Conservation (phyloP, 2,113 vertebrate genomes). For the Castor canadensis region DNA sequence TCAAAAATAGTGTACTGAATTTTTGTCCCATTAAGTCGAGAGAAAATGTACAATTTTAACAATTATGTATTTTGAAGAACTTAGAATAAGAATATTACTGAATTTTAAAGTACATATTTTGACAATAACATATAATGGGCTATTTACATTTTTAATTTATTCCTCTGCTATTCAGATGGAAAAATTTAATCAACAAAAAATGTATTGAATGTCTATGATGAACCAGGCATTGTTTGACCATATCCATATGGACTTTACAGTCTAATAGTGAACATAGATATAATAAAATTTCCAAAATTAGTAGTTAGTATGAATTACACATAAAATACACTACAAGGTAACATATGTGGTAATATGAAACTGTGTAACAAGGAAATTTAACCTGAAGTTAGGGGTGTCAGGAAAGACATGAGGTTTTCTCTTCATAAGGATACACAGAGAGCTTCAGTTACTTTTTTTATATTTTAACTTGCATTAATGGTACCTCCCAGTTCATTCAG, state of each 20-base stretch:
- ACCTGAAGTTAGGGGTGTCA: background rate
- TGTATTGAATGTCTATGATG: background rate
- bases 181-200: slow-evolving; percentile 12
- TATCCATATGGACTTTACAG: background rate
- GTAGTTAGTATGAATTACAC: background rate
- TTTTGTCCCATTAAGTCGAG: background rate
- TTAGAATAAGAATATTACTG: background rate
- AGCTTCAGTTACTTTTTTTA: slow-evolving; percentile 3
- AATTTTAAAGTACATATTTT: slow-evolving; percentile 24
- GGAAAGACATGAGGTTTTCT: background rate
- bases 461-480: background rate
- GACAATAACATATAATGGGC: background rate
- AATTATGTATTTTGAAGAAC: slow-evolving; percentile 7
- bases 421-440: background rate
- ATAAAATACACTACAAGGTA: background rate
- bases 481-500: background rate
- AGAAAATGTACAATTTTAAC: slow-evolving; percentile 4
- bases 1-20: background rate
- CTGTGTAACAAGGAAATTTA: background rate
- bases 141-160: background rate
- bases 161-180: background rate
- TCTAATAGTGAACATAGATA: background rate
- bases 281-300: background rate
- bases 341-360: background rate
- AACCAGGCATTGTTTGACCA: background rate